Conservation (phyloP, 2,888 invertebrate species). For the Drosophila niveifrons region DNA sequence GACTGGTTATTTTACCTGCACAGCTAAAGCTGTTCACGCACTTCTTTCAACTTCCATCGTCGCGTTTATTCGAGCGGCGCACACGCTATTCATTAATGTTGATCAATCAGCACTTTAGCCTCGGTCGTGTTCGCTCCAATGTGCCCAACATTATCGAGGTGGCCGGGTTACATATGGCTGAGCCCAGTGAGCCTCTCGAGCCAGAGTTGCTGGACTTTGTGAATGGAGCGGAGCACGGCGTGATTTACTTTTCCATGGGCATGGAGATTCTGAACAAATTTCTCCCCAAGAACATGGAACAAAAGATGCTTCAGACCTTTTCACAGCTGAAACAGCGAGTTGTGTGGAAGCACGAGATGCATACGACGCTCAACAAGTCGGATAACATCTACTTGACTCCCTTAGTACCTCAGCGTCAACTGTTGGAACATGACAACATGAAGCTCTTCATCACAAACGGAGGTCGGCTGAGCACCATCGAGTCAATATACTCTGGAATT, state of each 20-base stretch:
- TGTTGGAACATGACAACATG: slow-evolving; percentile 84
- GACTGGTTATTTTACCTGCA: slow-evolving; percentile 20
- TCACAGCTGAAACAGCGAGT: slow-evolving; percentile 63
- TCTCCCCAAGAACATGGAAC: slow-evolving; percentile 46
- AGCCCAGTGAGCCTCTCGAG: slow-evolving; percentile 29
- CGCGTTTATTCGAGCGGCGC: slow-evolving; percentile 47
- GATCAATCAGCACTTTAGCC: slow-evolving; percentile 76
- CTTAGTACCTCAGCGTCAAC: slow-evolving; percentile 83
- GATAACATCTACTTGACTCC: slow-evolving; percentile 73
- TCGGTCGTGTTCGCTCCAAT: slow-evolving; percentile 66
- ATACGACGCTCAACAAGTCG: slow-evolving; percentile 47
- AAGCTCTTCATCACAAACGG: slow-evolving; percentile 85
- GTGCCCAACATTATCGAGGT: slow-evolving; percentile 74
- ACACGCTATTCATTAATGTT: slow-evolving; percentile 74
- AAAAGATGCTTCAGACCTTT: slow-evolving; percentile 54
- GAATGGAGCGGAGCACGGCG: slow-evolving; percentile 64
- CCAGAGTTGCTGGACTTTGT: slow-evolving; percentile 59
- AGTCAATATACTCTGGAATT: slow-evolving; percentile 84
- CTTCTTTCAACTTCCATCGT: slow-evolving; percentile 38
- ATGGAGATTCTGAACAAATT: slow-evolving; percentile 56
- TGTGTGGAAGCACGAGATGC: slow-evolving; percentile 67
- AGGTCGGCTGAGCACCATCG: slow-evolving; percentile 84
- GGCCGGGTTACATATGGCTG: slow-evolving; percentile 69
- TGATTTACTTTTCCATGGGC: slow-evolving; percentile 77
- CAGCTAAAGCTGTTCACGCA: slow-evolving; percentile 34